phyloP scores from a whole-genome alignment of 2,113 vertebrate species.

The Chloebia gouldiae region DNA sequence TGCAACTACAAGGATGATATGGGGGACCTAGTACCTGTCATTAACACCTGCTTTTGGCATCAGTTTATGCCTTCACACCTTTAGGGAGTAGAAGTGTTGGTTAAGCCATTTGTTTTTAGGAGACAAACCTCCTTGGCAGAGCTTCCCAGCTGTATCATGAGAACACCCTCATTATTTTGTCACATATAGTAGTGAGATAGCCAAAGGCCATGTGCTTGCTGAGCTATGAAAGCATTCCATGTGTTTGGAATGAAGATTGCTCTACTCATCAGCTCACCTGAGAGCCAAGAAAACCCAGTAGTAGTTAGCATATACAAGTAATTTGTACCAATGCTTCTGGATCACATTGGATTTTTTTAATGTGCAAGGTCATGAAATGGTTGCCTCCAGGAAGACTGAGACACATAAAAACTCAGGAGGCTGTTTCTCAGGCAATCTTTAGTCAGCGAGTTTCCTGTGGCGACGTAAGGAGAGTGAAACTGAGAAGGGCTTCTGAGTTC shows the following conservation, averaged over 20 bases:
- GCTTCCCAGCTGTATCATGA: not conserved
- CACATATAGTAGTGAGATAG: not conserved
- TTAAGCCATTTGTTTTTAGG: not conserved
- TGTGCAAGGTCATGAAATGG: not conserved
- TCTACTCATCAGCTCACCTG: not conserved
- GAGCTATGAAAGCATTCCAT: not conserved
- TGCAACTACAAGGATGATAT: not conserved
- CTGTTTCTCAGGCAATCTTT: not conserved
- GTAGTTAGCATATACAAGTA: not conserved
- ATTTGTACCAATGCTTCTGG: not conserved
- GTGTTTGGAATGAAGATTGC: not conserved
- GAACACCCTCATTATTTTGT: not conserved
- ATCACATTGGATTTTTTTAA: not conserved
- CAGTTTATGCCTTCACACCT: not conserved
- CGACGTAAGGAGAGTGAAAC: not conserved
- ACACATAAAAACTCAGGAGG: not conserved
- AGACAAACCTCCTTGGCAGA: not conserved
- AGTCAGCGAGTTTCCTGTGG: not conserved
- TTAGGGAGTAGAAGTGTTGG: not conserved
- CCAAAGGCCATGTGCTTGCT: not conserved
- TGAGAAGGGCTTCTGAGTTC: not conserved
- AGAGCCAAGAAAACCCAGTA: not conserved
- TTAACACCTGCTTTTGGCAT: not conserved
- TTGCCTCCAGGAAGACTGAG: not conserved
- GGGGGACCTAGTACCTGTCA: not conserved